Evolutionary conservation across 2,113 vertebrate species (phyloP).

Genomic region (Picathartes gymnocephalus): DNA sequence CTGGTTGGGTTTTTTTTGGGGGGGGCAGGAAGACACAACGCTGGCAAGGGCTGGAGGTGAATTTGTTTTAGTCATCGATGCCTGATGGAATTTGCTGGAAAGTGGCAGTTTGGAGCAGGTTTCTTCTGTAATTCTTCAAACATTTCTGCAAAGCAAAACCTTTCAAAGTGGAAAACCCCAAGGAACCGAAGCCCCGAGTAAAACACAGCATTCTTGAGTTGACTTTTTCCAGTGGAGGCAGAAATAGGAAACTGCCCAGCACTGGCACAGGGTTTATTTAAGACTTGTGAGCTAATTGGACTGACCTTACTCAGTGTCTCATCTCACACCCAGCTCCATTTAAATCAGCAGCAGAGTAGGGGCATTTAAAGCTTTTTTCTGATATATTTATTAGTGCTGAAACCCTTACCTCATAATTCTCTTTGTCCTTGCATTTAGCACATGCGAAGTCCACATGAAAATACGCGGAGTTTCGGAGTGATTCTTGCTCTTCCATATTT

Average conservation of each 20-base stretch:
- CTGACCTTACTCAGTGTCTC: not conserved
- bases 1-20: not conserved
- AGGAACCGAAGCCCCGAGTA: not conserved
- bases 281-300: not conserved
- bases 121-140: not conserved
- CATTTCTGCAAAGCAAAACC: not conserved
- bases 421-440: not conserved
- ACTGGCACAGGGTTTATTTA: not conserved
- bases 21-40: no score
- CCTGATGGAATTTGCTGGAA: not conserved
- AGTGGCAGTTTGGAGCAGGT: not conserved
- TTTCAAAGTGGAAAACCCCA: not conserved
- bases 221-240: not conserved
- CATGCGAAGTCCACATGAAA: not conserved
- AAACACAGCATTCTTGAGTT: not conserved
- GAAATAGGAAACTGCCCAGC: not conserved
- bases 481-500: not conserved
- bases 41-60: not conserved
- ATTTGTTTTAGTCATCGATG: not conserved
- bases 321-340: not conserved
- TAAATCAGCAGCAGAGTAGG: not conserved
- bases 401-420: not conserved
- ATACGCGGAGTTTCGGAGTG: not conserved
- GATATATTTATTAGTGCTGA: not conserved
- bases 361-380: not conserved